Evolutionary conservation across 2,113 vertebrate species (phyloP).

Genomic region (Varanus salvator): DNA sequence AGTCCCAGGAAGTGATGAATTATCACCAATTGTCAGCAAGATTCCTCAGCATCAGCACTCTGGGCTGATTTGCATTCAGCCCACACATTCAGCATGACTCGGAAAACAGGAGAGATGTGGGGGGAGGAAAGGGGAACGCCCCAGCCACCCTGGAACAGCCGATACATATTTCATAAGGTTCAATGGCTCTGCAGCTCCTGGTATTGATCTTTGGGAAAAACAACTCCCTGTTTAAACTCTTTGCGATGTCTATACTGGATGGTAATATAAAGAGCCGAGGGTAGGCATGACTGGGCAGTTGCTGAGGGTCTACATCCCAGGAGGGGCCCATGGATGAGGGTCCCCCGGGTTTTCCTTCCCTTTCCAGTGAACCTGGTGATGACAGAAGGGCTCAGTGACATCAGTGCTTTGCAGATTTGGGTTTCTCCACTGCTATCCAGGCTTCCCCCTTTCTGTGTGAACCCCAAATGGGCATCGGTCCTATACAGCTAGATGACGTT

Average conservation of each 20-base stretch:
- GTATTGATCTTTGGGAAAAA: constrained; percentile 47
- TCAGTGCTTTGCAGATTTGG: background rate
- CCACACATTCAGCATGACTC: constrained; percentile 45
- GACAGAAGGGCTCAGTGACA: background rate
- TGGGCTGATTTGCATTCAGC: constrained; percentile 42
- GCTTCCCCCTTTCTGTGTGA: background rate
- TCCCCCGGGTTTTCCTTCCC: too few relatives aligned
- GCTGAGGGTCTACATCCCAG: too few relatives aligned
- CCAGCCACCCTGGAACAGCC: constrained; percentile 8
- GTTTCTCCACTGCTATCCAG: too few relatives aligned
- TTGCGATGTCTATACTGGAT: background rate
- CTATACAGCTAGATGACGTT: too few relatives aligned
- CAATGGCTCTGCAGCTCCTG: constrained; percentile 43
- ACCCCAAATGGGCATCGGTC: background rate
- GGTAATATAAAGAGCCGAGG: background rate
- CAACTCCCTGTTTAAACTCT: constrained; percentile 48
- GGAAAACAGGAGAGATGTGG: constrained; percentile 9
- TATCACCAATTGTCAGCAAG: background rate
- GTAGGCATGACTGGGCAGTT: too few relatives aligned
- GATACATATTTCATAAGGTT: constrained; percentile 62
- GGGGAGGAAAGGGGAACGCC: background rate
- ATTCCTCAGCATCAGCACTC: constrained; percentile 15
- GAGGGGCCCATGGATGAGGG: too few relatives aligned
- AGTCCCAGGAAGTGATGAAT: background rate
- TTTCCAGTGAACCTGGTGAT: background rate